phyloP scores from a whole-genome alignment of 2,888 invertebrate species.

The Cephus spinipes region DNA sequence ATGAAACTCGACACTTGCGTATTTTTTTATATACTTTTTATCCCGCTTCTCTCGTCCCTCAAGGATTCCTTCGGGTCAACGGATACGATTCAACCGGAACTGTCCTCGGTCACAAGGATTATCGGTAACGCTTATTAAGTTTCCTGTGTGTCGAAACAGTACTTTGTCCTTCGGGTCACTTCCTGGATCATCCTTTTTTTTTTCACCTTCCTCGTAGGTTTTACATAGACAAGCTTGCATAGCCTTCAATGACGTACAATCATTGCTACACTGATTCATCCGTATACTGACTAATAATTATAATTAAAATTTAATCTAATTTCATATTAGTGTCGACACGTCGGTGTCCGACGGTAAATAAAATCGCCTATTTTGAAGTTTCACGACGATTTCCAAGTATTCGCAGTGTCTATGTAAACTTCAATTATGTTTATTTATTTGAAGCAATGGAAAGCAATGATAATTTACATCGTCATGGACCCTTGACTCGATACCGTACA shows the following conservation, averaged over 20 bases:
- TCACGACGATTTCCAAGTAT: not conserved
- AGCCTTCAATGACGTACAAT: not conserved
- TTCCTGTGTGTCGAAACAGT: not conserved
- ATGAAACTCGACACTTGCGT: slow-evolving; percentile 17
- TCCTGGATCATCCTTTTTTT: not conserved
- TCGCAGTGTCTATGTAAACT: not conserved
- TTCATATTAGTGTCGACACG: not conserved
- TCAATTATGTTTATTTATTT: not conserved
- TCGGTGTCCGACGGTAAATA: not conserved
- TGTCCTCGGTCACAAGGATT: not conserved
- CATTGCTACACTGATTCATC: not conserved
- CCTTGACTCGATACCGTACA: not conserved
- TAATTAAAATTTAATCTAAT: not conserved
- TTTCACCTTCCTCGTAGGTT: not conserved
- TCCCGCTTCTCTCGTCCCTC: not conserved
- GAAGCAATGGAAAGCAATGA: not conserved
- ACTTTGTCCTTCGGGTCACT: not conserved
- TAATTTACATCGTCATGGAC: not conserved
- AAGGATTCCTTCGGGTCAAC: not conserved
- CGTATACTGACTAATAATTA: not conserved
- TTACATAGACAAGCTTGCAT: not conserved
- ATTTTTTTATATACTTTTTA: not conserved
- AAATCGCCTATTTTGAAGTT: not conserved
- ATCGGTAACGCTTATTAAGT: not conserved
- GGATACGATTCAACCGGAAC: not conserved